Evolutionary conservation across 2,113 vertebrate genomes (phyloP), one percentile per base, ranked within the genome.

Genomic region (Crotalus helleri): DNA sequence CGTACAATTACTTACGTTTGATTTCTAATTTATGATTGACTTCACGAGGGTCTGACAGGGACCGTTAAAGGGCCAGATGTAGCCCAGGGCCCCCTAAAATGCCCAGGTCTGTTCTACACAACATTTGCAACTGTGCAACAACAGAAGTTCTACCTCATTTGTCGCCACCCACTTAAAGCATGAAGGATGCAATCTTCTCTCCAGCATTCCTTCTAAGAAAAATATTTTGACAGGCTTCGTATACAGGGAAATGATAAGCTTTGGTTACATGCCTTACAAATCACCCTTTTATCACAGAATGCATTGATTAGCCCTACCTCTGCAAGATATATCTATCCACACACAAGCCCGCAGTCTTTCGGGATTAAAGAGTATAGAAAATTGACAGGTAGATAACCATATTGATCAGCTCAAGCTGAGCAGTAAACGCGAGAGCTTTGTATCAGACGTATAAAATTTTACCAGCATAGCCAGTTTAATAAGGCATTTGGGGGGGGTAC

Each of bases 301-400:
- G 92, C 98, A 98, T 98, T 91, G 97, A 98, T 98, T 97, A 96
- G 96, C 97, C 90, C 95, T 95, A 96, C 96, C 95, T 95, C 93
- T 96, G 94, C 93, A 95, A 94, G 95, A 96, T 95, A 93, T 96
- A 97, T 97, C 33, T 81, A 44, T 81, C 26, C 9, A 0, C 26
- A 26, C 4, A 8, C 7, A 13, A n/a, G 12, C 95, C 96, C 90
- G 46, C 74, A 96, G 95, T 96, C 94, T 95, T 96, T 97, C 90
- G 97, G 94, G 93, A 94, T 97, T 97, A 95, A 97, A 96, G 96
- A 97, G 95, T 97, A 96, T 95, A 93, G 97, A 97, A 97, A 98
- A 98, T 97, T 96, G 97, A 96, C 97, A 97, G 94, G 94, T 97
- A 98, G 97, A 98, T 98, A 98, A 98, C 96, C 93, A 92, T 97